Evolutionary conservation across 2,888 invertebrate genomes (phyloP).

Genomic region (Seira musarum): DNA sequence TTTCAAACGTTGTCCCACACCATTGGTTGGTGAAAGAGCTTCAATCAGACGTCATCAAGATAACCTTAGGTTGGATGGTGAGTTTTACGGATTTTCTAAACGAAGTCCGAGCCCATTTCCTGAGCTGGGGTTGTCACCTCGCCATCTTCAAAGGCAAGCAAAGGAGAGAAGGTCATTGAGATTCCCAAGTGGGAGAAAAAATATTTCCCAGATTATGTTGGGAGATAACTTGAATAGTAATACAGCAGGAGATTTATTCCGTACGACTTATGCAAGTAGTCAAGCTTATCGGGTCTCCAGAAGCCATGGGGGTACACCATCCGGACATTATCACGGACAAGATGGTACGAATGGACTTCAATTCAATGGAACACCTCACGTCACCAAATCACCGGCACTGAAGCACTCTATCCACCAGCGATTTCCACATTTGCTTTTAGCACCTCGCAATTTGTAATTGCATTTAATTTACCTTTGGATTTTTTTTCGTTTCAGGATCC

Average conservation of each 20-base stretch:
- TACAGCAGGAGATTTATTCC: constrained; percentile 48
- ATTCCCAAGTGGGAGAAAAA: constrained; percentile 62
- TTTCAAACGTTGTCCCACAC: constrained; percentile 1
- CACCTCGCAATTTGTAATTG: no score
- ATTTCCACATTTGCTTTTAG: no score
- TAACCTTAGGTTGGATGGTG: constrained; percentile 76
- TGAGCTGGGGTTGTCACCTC: constrained; percentile 17
- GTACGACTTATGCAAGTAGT: neutral
- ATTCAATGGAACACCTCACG: no score
- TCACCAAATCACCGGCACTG: no score
- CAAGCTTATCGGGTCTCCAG: neutral
- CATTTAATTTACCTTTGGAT: no score
- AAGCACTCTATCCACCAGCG: no score
- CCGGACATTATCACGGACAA: no score
- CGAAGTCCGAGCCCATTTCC: constrained; percentile 69
- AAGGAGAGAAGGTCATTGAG: constrained; percentile 36
- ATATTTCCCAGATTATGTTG: neutral
- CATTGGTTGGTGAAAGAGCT: constrained; percentile 68
- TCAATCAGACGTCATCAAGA: constrained; percentile 74
- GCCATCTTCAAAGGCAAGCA: constrained; percentile 29
- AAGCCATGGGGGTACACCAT: neutral
- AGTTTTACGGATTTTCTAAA: constrained; percentile 76
- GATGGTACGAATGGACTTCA: no score
- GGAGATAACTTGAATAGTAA: constrained; percentile 33
- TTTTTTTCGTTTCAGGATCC: no score